phyloP scores from a whole-genome alignment of 2,797 vertebrate genomes.

The Enteromius thamalakanensis region DNA sequence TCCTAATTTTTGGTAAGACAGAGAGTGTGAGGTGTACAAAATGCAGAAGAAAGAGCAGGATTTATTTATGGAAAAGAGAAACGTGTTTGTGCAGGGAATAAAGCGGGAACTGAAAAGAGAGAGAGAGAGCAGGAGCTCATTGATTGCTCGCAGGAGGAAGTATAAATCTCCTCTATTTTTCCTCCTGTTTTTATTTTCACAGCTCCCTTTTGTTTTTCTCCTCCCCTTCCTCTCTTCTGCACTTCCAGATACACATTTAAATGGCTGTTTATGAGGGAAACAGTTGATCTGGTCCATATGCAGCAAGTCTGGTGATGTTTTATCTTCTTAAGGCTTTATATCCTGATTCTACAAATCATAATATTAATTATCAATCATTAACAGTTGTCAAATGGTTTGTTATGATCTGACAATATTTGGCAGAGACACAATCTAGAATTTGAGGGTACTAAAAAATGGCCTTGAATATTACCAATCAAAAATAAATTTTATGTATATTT shows the following conservation, averaged over 20 bases:
- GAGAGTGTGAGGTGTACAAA: constrained; percentile 65
- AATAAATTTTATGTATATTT: no score
- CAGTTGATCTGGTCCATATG: neutral
- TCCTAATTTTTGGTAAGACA: constrained; percentile 56
- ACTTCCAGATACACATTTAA: constrained; percentile 24
- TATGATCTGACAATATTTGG: no score
- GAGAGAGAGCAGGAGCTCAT: constrained; percentile 54
- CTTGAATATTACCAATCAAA: no score
- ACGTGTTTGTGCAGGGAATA: constrained; percentile 68
- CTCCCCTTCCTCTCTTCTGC: constrained; percentile 57
- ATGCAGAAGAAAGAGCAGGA: constrained; percentile 70
- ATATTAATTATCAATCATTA: neutral
- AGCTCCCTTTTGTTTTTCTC: constrained; percentile 49
- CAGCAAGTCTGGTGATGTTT: neutral
- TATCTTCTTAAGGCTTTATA: neutral
- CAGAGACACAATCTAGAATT: no score
- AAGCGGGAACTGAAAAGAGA: constrained; percentile 72
- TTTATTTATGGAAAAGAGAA: constrained; percentile 77
- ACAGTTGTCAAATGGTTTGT: neutral
- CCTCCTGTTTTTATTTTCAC: constrained; percentile 11
- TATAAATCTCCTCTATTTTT: constrained; percentile 69
- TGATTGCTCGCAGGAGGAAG: constrained; percentile 73
- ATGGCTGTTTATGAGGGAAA: neutral
- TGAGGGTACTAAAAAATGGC: no score
- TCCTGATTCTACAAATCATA: neutral